A percentile compares a stretch with the other conserved stretches of the same genome.
phyloP scores from a whole-genome alignment of 2,797 vertebrate species.

The Micrastur ruficollis region DNA sequence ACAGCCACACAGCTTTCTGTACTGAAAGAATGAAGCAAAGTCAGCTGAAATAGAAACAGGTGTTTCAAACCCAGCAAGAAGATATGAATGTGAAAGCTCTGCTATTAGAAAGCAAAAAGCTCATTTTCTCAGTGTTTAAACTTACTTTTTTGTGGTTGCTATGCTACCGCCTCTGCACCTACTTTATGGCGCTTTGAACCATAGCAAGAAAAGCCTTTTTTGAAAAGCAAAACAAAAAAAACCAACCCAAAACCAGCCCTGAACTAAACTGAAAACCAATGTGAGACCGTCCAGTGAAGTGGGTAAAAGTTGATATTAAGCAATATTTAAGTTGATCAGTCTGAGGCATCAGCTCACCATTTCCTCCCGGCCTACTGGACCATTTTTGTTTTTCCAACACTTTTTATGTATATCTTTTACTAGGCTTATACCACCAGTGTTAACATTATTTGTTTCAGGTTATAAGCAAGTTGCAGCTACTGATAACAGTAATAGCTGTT shows the following conservation, averaged over 20 bases:
- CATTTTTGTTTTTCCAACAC: background rate
- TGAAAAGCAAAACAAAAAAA: background rate
- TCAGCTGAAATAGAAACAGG: conserved; percentile 22
- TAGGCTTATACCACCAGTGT: background rate
- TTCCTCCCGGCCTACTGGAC: background rate
- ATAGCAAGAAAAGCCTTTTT: background rate
- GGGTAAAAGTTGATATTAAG: background rate
- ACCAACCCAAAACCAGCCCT: background rate
- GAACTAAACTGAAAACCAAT: background rate
- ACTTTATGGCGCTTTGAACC: background rate
- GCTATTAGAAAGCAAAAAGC: conserved; percentile 45
- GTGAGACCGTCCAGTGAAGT: background rate
- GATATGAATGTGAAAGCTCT: conserved; percentile 36
- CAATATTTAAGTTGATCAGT: background rate
- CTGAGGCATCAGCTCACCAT: background rate
- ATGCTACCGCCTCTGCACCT: conserved; percentile 11
- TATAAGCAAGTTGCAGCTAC: background rate
- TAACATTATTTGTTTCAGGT: background rate
- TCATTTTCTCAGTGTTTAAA: conserved; percentile 52
- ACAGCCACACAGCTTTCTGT: background rate
- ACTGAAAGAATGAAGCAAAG: background rate
- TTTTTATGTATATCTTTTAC: background rate
- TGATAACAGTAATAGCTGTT: background rate
- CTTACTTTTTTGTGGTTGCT: conserved; percentile 41
- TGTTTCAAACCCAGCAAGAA: conserved; percentile 25